Percentiles rank a stretch among this genome's conserved stretches.
phyloP scores from a whole-genome alignment of 2,797 vertebrate genomes.

The Hydrolagus colliei region DNA sequence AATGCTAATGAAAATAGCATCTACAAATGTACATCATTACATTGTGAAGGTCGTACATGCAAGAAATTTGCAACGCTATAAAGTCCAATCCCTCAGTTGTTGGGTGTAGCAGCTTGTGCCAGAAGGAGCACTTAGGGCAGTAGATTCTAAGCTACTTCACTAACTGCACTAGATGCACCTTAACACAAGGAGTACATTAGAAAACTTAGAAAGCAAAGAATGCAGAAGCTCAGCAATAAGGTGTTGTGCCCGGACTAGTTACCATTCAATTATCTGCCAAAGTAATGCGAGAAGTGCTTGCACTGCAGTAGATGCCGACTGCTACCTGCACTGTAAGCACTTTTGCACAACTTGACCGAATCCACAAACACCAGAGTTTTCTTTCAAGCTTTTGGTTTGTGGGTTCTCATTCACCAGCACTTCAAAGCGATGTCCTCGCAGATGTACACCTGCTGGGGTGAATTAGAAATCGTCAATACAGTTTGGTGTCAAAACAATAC shows the following conservation, averaged over 20 bases:
- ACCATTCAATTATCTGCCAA: constrained; percentile 38
- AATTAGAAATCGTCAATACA: background rate
- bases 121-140: constrained; percentile 99
- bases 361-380: background rate
- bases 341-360: constrained; percentile 63
- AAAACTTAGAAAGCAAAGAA: background rate
- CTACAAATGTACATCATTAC: too few relatives aligned
- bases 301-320: constrained; percentile 59
- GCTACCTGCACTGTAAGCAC: constrained; percentile 79
- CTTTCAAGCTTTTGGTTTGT: background rate
- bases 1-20: too few relatives aligned
- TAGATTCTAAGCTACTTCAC: constrained; percentile 85
- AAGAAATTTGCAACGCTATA: too few relatives aligned
- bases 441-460: background rate
- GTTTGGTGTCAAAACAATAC: background rate
- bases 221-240: background rate
- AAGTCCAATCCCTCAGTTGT: background rate
- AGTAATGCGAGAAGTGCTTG: constrained; percentile 65
- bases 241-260: background rate
- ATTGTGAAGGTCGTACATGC: too few relatives aligned
- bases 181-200: constrained; percentile 69
- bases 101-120: constrained; percentile 68
- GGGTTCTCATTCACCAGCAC: background rate
- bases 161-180: constrained; percentile 99
- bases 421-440: background rate